Evolutionary conservation across 1,140 invertebrate genomes (phyloP).

Genomic region (Rhopalosiphum maidis): DNA sequence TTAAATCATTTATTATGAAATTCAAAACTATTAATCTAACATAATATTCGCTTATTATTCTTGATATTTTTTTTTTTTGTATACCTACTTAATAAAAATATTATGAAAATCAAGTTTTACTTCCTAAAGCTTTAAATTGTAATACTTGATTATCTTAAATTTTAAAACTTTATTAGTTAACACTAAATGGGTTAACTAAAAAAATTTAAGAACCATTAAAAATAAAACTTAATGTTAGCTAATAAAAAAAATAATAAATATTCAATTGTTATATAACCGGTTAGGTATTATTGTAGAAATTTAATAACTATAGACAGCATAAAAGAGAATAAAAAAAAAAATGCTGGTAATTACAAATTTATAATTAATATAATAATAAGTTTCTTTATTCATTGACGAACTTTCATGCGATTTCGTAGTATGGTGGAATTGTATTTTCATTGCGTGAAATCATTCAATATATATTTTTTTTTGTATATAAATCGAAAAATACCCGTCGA

Average conservation of each 20-base stretch:
- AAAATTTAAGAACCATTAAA: background rate
- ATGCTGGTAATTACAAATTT: background rate
- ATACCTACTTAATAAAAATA: background rate
- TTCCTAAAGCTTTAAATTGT: background rate
- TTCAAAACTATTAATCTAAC: background rate
- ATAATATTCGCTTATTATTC: background rate
- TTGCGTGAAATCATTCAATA: conserved; percentile 15
- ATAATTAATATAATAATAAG: background rate
- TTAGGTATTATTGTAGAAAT: background rate
- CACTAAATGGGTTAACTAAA: background rate
- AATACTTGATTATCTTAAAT: background rate
- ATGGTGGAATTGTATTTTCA: background rate
- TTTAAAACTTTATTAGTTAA: background rate
- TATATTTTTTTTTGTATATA: conserved; percentile 3
- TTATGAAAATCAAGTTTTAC: background rate
- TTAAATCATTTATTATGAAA: background rate
- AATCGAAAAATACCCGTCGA: conserved; percentile 32
- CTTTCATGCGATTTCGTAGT: background rate
- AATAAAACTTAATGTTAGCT: no score
- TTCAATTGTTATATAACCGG: background rate
- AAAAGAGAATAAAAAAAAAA: background rate
- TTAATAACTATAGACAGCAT: background rate
- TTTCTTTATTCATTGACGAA: background rate
- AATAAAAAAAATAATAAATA: background rate
- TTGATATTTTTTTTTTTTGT: background rate